Percentiles rank a stretch among this genome's conserved stretches.
These are phyloP conservation scores for Megalopta genalis DNA, from an alignment of 1,140 invertebrate species.

Conservation along the genomic window DNA sequence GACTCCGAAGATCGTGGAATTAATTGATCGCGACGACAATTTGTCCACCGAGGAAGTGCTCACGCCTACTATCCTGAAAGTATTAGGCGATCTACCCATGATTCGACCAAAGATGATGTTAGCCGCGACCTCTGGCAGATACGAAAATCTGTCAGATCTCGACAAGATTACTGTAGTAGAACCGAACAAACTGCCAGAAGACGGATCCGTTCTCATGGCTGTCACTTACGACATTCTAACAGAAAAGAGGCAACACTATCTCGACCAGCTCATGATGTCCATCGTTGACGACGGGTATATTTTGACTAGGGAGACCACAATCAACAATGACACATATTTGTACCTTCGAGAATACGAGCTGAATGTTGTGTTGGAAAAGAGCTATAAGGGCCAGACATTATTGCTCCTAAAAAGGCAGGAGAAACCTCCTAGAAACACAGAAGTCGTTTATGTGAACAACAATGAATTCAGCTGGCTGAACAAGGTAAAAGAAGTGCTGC, in stretches of 20 bases:
- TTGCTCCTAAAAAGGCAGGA: slow-evolving; percentile 70
- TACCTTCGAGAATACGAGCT: slow-evolving; percentile 59
- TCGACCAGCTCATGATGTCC: slow-evolving; percentile 67
- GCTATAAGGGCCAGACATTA: slow-evolving; percentile 60
- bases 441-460: slow-evolving; percentile 69
- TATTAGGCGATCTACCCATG: slow-evolving; percentile 83
- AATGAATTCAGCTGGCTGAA: slow-evolving; percentile 79
- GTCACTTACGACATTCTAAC: slow-evolving; percentile 74
- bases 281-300: slow-evolving; percentile 79
- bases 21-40: slow-evolving; percentile 80
- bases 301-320: slow-evolving; percentile 76
- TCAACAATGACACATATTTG: slow-evolving; percentile 47
- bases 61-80: slow-evolving; percentile 80
- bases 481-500: slow-evolving; percentile 79
- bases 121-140: slow-evolving; percentile 67
- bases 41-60: slow-evolving; percentile 75
- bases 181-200: slow-evolving; percentile 81
- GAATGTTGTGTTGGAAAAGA: slow-evolving; percentile 70
- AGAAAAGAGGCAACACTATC: slow-evolving; percentile 30
- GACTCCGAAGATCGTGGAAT: slow-evolving; percentile 87
- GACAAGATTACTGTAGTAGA: slow-evolving; percentile 82
- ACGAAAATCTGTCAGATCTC: slow-evolving; percentile 79
- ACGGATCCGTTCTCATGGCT: slow-evolving; percentile 82
- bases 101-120: slow-evolving; percentile 82
- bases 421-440: slow-evolving; percentile 61